Evolutionary conservation across 2,113 vertebrate species (phyloP), one percentile per base, ranked within the genome.

Genomic region (Stegostoma tigrinum): DNA sequence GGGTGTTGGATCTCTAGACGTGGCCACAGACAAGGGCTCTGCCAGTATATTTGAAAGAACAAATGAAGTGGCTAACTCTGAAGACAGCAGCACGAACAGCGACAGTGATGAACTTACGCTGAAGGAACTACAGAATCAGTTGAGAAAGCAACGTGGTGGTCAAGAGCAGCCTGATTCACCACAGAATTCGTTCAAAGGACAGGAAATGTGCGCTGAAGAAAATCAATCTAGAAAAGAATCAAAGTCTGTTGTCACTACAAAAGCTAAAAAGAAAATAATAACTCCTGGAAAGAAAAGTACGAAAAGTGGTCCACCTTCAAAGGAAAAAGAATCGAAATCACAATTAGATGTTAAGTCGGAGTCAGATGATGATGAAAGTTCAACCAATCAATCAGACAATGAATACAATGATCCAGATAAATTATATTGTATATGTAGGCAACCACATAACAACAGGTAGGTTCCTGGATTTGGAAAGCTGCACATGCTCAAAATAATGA

Each of bases 381-480:
- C 96, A 96, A 97, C 97, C 94, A 97, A 52, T 72, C 97, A 97
- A 96, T 97, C 97, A 0, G 98, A 99, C 27, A 97, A 97, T 0
- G 97, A 98, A 95, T 98, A 97, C 27, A 98, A 98, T 0, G 98
- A 99, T 96, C 97, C 98, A 12, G 98, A 97, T 14, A 96, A 98
- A 1, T 96, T 98, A 4, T 99, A 98, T 95, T 99, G 98, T 97
- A 98, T 99, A 91, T 99, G 99, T 96, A 98, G 97, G 2, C 98
- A 99, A 96, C 98, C 98, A 70, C 98, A 98, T 66, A 98, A 98
- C 96, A 98, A 99, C 97, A 98, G 99, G 99, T 99, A 97, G 66
- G 97, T 72, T 38, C 8, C 42, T 4, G 21, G n/a, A 17, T 42
- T 42, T 21, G 21, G 90, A 17, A 70, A 94, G 19, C 10, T 68